phyloP scores from a whole-genome alignment of 2,113 vertebrate genomes.

The Psephotus haematonotus region DNA sequence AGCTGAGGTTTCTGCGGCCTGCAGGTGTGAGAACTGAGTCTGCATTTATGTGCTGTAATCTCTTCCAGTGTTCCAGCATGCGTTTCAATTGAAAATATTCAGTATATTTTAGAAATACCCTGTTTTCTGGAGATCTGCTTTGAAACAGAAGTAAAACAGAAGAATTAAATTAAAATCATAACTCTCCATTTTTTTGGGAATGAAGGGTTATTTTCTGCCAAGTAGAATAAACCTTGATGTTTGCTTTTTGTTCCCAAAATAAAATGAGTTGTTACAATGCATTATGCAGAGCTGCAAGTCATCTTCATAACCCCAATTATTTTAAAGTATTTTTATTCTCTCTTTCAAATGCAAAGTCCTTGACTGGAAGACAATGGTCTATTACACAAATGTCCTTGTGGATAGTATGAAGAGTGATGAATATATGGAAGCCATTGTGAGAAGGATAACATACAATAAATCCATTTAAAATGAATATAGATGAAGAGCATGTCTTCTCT shows the following conservation, averaged over 20 bases:
- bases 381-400: slow-evolving; percentile 17
- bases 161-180: slow-evolving; percentile 27
- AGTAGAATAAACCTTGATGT: not conserved
- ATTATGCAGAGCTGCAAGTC: not conserved
- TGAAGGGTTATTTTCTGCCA: slow-evolving; percentile 12
- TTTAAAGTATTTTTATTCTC: slow-evolving; percentile 28
- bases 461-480: slow-evolving; percentile 17
- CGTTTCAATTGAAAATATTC: not conserved
- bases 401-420: not conserved
- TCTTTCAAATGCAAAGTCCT: slow-evolving; percentile 9
- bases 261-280: not conserved
- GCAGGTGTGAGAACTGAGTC: not conserved
- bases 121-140: not conserved
- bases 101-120: not conserved
- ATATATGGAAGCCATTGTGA: slow-evolving; percentile 12
- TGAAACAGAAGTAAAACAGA: slow-evolving; percentile 2
- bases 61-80: not conserved
- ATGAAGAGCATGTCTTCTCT: not conserved
- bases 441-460: slow-evolving; percentile 24
- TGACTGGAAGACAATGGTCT: slow-evolving; percentile 38
- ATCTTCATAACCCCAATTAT: not conserved
- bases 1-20: not conserved
- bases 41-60: not conserved
- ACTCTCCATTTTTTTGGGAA: not conserved
- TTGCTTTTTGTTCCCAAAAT: not conserved